A percentile compares a stretch with the other conserved stretches of the same genome.
Evolutionary conservation across 2,797 vertebrate genomes (phyloP).

Genomic region (Tragelaphus eurycerus): DNA sequence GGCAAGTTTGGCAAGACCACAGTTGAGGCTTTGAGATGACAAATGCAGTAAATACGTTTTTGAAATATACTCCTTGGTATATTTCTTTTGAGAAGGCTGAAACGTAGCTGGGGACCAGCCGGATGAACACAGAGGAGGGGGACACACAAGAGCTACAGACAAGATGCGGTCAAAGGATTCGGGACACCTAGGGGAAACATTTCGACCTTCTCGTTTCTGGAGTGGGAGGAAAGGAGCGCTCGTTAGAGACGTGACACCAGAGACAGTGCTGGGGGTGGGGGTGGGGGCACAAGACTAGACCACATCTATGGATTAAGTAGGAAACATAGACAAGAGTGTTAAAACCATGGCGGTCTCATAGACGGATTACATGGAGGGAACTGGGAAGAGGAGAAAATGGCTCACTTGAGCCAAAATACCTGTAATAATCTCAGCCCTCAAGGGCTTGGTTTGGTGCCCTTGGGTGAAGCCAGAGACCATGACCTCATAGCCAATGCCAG

Average conservation of each 20-base stretch:
- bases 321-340: slow-evolving; percentile 74
- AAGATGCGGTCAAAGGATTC: neutral
- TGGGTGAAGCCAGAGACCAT: slow-evolving; percentile 92
- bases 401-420: slow-evolving; percentile 86
- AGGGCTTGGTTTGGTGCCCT: slow-evolving; percentile 92
- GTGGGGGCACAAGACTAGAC: neutral
- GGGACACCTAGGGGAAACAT: slow-evolving; percentile 2
- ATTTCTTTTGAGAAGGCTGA: slow-evolving; percentile 73
- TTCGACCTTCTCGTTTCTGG: slow-evolving; percentile 59
- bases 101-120: slow-evolving; percentile 45
- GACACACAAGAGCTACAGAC: neutral
- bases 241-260: neutral
- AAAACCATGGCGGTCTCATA: slow-evolving; percentile 66
- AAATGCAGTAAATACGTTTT: neutral
- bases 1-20: neutral
- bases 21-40: slow-evolving; percentile 42
- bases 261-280: neutral
- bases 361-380: slow-evolving; percentile 51
- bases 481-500: slow-evolving; percentile 98
- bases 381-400: slow-evolving; percentile 62
- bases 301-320: slow-evolving; percentile 58
- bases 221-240: neutral
- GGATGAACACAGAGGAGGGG: neutral
- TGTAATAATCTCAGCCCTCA: slow-evolving; percentile 94
- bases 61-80: slow-evolving; percentile 57